Evolutionary conservation across 2,888 invertebrate species (phyloP).

Genomic region (Lutraria lutraria): DNA sequence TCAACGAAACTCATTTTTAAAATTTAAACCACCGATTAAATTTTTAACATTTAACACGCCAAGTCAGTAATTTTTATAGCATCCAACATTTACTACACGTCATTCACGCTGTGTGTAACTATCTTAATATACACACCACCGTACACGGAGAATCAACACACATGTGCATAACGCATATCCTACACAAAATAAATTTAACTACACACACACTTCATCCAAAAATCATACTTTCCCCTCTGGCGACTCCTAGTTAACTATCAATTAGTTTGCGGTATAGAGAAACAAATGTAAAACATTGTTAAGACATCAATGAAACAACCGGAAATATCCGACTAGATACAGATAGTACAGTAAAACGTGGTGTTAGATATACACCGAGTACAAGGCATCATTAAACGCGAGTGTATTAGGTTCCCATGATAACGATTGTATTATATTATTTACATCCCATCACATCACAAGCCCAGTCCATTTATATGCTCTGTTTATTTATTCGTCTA

Average conservation of each 20-base stretch:
- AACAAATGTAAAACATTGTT: neutral
- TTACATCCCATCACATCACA: slow-evolving; percentile 17
- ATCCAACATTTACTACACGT: neutral
- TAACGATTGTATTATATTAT: slow-evolving; percentile 23
- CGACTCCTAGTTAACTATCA: neutral
- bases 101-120: neutral
- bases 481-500: neutral
- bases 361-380: neutral
- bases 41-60: neutral
- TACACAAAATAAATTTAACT: neutral
- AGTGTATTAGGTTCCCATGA: slow-evolving; percentile 17
- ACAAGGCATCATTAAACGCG: neutral
- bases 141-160: neutral
- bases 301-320: neutral
- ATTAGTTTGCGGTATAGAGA: neutral
- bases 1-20: slow-evolving; percentile 42
- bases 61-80: neutral
- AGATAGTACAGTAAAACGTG: neutral
- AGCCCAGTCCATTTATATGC: slow-evolving; percentile 7
- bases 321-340: neutral
- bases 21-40: neutral
- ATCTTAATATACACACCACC: neutral
- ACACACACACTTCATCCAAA: neutral
- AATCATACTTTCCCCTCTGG: neutral
- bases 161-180: neutral